phyloP scores from a whole-genome alignment of 2,113 vertebrate genomes.

The Lates calcarifer region DNA sequence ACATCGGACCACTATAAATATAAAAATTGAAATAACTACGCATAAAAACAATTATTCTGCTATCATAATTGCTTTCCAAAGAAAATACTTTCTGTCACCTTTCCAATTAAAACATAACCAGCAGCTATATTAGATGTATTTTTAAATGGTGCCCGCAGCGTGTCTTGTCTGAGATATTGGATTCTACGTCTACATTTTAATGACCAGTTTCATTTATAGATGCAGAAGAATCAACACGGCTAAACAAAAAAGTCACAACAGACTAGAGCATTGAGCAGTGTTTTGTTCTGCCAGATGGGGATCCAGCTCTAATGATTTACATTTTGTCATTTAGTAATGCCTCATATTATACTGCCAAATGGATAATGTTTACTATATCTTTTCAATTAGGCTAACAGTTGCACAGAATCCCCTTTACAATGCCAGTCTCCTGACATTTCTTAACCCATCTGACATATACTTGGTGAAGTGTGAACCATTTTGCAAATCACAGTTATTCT shows the following conservation, averaged over 20 bases:
- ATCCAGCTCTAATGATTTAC: conserved; percentile 49
- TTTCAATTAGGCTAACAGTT: conserved; percentile 61
- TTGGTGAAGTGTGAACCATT: conserved; percentile 68
- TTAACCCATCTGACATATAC: conserved; percentile 57
- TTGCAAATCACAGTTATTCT: conserved; percentile 74
- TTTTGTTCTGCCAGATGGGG: conserved; percentile 45
- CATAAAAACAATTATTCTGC: conserved; percentile 77
- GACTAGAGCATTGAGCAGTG: neutral
- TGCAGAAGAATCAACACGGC: conserved; percentile 37
- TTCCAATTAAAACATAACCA: conserved; percentile 85
- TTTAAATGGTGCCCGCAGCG: conserved; percentile 75
- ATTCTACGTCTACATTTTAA: conserved; percentile 69
- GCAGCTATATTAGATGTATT: conserved; percentile 77
- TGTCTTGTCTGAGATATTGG: conserved; percentile 72
- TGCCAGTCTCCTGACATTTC: conserved; percentile 61
- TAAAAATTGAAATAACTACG: conserved; percentile 67
- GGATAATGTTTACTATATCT: conserved; percentile 50
- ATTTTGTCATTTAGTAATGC: conserved; percentile 52
- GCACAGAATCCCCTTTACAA: conserved; percentile 46
- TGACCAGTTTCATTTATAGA: conserved; percentile 67
- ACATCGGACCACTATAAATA: conserved; percentile 39
- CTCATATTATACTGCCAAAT: conserved; percentile 45
- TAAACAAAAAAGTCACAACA: conserved; percentile 45
- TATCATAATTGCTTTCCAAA: conserved; percentile 85
- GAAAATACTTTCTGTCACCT: conserved; percentile 80